Base-by-base conservation (phyloP, 2,113 vertebrate genomes). In the Rafetus swinhoei region DNA sequence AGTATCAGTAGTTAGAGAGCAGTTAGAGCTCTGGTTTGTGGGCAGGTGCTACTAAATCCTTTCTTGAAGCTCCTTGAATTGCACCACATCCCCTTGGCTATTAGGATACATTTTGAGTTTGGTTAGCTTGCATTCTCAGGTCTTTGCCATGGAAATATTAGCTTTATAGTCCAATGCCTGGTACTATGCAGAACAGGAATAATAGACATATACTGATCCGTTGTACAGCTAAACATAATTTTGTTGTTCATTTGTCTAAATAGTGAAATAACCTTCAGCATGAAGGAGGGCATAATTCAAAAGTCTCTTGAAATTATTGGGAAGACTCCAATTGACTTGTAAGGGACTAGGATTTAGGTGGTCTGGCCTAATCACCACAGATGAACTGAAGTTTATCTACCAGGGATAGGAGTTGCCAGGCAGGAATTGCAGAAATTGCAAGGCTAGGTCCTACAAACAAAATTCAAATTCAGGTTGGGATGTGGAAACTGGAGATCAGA, bases 121-220 rank as follows among this genome's bases (percentile, higher is more conserved):
- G 39, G 82, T 3, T 45, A 74, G 19, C 29, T 87, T 82, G 62
- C 19, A 0, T 59, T 93, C 57, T 2, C 82, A 92, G 88, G 84
- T 56, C 5, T 72, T 90, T 1, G 72, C 81, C 15, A 80, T 13
- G 45, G 45, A 94, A 93, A 89, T 77, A 21, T 25, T 32, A 81
- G 79, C 90, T 94, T 92, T 96, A 90, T 54, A 52, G 21, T 53
- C 81, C 92, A 85, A 39, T 80, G 87, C 12, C 91, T 90, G 84
- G 0, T 81, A 4, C 24, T 0, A 12, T 1, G 0, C 6, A 82
- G 32, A 69, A 29, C 84, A 87, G 83, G 96, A 90, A 90, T 87
- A 80, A 84, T 79, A 83, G 88, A 45, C 82, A 81, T 1, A 0
- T 39, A 35, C 60, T 88, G 86, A 94, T 35, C 59, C 27, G 79